Base-by-base conservation (phyloP, 2,797 vertebrate genomes). In the Acipenser transmontanus region DNA sequence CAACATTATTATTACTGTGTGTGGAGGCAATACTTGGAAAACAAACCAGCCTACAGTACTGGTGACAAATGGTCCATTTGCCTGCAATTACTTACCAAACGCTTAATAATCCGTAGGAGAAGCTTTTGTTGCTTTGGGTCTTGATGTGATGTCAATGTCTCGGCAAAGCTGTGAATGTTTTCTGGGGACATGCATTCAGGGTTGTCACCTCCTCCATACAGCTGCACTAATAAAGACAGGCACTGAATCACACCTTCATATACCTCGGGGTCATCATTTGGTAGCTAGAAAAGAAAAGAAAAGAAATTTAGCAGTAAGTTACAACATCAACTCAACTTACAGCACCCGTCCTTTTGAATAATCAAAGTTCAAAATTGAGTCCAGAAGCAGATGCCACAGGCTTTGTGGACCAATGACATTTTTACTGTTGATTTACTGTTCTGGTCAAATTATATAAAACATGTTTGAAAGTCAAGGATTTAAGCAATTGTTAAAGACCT, bases 161-260 rank as follows among this genome's bases (percentile, higher is more conserved):
- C 76, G 56, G 89, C 84, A 64, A 97, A 92, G 76, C 73, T 90
- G 62, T 78, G 83, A 72, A 94, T 80, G 69, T 91, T 92, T 74
- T 91, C 90, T 10, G 89, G 78, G 68, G 88, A 88, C 80, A 96
- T 86, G 69, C 80, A 87, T 11, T 93, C 88, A 1, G 80, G 76
- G 70, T 74, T 77, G 57, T 82, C 88, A 54, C 34, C 34, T 34
- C 90, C 94, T 50, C 92, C 91, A 1, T 97, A 96, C 7, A 99
- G 86, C 79, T 96, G 94, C 66, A 93, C 92, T 82, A 99, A 84
- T 47, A 97, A 76, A 6, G 89, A 95, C 63, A 97, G 80, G 71
- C 93, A 94, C 70, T 88, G 91, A 63, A 90, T 81, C n/a, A 91
- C 83, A 66, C 87, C 89, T 72, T 88, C 89, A 77, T 88, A 93